Conservation (phyloP, 2,888 invertebrate genomes). For the Vanessa cardui region DNA sequence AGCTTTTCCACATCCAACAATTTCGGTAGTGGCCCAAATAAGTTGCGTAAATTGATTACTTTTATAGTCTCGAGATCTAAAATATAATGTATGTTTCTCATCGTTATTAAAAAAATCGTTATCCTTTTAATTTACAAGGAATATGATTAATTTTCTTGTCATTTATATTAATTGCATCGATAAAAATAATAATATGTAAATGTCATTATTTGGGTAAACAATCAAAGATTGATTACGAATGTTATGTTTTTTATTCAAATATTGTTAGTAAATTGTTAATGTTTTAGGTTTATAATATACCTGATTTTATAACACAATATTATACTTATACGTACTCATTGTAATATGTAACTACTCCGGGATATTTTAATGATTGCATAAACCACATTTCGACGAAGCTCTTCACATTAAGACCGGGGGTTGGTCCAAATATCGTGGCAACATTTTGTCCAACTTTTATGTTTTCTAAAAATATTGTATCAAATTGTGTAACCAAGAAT, state of each 20-base stretch:
- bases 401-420: constrained; percentile 59
- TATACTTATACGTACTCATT: constrained; percentile 57
- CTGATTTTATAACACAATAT: neutral
- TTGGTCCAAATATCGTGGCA: constrained; percentile 58
- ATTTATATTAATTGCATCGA: no score
- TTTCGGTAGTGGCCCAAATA: constrained; percentile 70
- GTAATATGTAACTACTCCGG: constrained; percentile 63
- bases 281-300: neutral
- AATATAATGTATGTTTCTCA: neutral
- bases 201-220: no score
- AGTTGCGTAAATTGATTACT: constrained; percentile 66
- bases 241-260: no score
- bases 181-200: no score
- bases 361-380: constrained; percentile 61
- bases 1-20: constrained; percentile 70
- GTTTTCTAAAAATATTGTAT: constrained; percentile 47
- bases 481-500: neutral
- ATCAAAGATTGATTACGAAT: no score
- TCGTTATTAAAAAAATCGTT: neutral
- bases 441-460: constrained; percentile 66
- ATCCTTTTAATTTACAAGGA: no score
- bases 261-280: no score
- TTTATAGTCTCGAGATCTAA: constrained; percentile 32
- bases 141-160: no score
- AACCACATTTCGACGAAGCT: constrained; percentile 73